Base-by-base conservation (phyloP, 1,140 invertebrate species). In the Adoxophyes honmai region DNA sequence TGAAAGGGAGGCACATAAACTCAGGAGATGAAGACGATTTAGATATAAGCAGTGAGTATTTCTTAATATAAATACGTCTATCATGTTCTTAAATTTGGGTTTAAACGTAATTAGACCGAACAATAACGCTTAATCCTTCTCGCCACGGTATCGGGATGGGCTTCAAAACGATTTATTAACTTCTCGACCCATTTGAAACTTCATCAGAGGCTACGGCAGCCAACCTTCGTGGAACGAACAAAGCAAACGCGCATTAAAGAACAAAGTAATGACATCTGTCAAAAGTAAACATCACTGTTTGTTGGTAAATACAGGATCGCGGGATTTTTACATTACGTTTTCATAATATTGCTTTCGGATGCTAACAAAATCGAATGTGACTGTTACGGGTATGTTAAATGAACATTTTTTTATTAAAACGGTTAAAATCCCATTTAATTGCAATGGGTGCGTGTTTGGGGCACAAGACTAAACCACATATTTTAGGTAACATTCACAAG, bases 11-110 rank as follows among this genome's bases (percentile, higher is more conserved):
- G 55, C 83, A 81, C 54, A 76, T 84, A 58, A 83, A 86, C 60
- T 88, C 86, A 4, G 85, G 81, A 1, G 86, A 90, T 44, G 86
- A 89, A 59, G 88, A 90, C 48, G 88, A 88, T 53, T 59, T 88
- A 69, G 86, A 90, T 55, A 79, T 89, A 78, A 88, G 83, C 57
- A 83, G 86, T 90, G 52, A 84, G 86, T 87, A 56, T 59, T 35
- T 34, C n/a, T 44, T 44, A 6, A 3, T 28, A 28, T 28, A 2
- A 28, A 28, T 28, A 3, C 6, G 21, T 28, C 6, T 28, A 3
- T 28, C 21, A 28, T 28, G n/a, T n/a, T n/a, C n/a, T n/a, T n/a
- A n/a, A n/a, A n/a, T 28, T 28, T 28, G 6, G 2, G 21, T 3
- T 28, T 28, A 28, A 28, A 28, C 6, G 6, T 28, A 28, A 28